Evolutionary conservation across 2,888 invertebrate species (phyloP), one percentile per base, ranked within the genome.

Genomic region (Rhamnusium bicolor): DNA sequence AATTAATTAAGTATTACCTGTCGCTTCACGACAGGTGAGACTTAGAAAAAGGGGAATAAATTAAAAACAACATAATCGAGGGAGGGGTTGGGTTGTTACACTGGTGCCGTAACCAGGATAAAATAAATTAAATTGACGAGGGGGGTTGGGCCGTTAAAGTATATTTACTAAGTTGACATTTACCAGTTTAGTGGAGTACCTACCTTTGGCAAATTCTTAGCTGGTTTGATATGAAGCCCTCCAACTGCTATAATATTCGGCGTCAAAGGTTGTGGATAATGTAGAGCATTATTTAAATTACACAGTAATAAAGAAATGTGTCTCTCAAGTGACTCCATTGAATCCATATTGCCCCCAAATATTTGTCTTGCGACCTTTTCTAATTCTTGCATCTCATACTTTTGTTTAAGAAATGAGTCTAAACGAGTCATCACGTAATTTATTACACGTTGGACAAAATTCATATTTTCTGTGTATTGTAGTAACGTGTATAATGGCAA

Each of bases 181-280:
- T n/a, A n/a, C n/a, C n/a, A n/a, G n/a, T n/a, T n/a, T n/a, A n/a
- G n/a, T n/a, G n/a, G n/a, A n/a, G n/a, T n/a, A 76, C 79, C 72
- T 79, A 85, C 85, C 67, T 82, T 70, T 27, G 86, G 84, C 71
- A 87, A 70, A 16, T 61, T 16, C 75, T 83, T 80, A 0, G 80
- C 61, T 54, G 80, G 73, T 72, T 79, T 77, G 2, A 84, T 80
- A 66, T 88, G 87, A 18, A 87, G 70, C 19, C 87, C 87, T 24
- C 86, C 87, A 19, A 87, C 84, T 19, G 86, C 83, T 40, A 87
- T 86, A 56, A 87, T 83, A 75, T 87, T 86, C 7, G 87, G 86
- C 6, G 86, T 78, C n/a, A 86, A 67, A 0, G 84, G 78, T 75
- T 83, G 82, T 0, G 86, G 81, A 70, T 81, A 81, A 77, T 84